Evolutionary conservation across 2,888 invertebrate genomes (phyloP), one percentile per base, ranked within the genome.

Genomic region (Tetragnatha montana): DNA sequence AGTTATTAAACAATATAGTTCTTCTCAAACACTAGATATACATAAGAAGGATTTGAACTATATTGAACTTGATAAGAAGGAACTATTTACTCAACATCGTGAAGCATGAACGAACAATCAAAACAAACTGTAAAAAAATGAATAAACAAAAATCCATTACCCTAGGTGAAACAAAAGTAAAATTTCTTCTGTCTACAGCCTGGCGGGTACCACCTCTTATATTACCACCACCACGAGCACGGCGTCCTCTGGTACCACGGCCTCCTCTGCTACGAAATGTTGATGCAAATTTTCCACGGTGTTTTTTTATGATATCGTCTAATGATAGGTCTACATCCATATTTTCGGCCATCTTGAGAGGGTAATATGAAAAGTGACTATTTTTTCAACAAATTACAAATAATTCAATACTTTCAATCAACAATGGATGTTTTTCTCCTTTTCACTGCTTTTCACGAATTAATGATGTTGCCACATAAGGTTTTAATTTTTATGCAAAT

Each of bases 241-340:
- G 86, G 35, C 88, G 82, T 78, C 89, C 81, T 47, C 85, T 75
- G 8, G 71, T 10, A 17, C 17, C 60, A 47, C 85, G 78, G 35
- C 79, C 90, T 21, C 91, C 91, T 86, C 95, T 94, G 79, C 95
- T 94, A 79, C 95, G 94, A 92, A 95, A 95, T 91, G 96, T 94
- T 4, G 8, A 4, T 91, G 95, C 95, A 79, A 93, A 92, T 49
- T 92, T 91, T 91, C 95, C 95, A 94, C 96, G 97, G 92, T 95
- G 94, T 75, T 93, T 92, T 94, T 97, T 98, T 93, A 99, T 99
- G 91, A 99, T 98, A 92, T 99, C 99, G 94, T 99, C 99, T 92
- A 99, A 95, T 93, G 98, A 98, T 97, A 98, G 97, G 94, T 99
- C 98, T 4, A 89, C 76, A 49, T 89, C 89, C 94, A 99, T 97